Base-by-base conservation (phyloP, 2,113 vertebrate genomes). In the Lota lota region DNA sequence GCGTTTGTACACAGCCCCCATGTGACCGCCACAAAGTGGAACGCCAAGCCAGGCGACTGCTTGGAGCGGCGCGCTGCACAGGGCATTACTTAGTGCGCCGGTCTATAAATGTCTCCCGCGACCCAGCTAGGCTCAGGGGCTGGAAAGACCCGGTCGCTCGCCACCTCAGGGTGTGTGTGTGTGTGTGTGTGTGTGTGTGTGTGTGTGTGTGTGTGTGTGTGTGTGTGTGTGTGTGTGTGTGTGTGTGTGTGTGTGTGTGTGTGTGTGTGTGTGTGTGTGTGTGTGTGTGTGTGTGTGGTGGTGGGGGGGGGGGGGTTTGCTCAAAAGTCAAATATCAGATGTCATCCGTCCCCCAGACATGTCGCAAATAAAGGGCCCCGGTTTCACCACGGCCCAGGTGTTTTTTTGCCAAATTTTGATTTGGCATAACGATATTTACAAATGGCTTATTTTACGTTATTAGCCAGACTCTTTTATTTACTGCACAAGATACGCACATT, bases 301-400 rank as follows among this genome's bases (percentile, higher is more conserved):
- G 54, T 1, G 56, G n/a, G 56, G 57, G 57, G 18, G 57, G 73
- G 75, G 74, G 74, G 78, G 74, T 84, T 80, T 74, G 68, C 79
- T 83, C 86, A 87, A 88, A 89, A 89, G 90, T 92, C 87, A 89
- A 91, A 90, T 88, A 88, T 89, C 89, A 88, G 81, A 88, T 81
- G 83, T 81, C 79, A 85, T 90, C 79, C 66, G 81, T 87, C 86
- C 83, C 77, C 51, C 28, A 33, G 4, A 65, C 77, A 77, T 69
- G 8, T 53, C 70, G 71, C 69, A 84, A 77, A 73, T 70, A 84
- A 77, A 72, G 74, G 79, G 72, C 40, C 78, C 78, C 57, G 5
- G 58, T 33, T 4, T 61, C 76, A 40, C 69, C 78, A 33, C 28
- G 28, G 28, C 28, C 28, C 28, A 33, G 28, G 28, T 6, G 28